Evolutionary conservation across 2,797 vertebrate genomes (phyloP).

Genomic region (Chaunax sp.): DNA sequence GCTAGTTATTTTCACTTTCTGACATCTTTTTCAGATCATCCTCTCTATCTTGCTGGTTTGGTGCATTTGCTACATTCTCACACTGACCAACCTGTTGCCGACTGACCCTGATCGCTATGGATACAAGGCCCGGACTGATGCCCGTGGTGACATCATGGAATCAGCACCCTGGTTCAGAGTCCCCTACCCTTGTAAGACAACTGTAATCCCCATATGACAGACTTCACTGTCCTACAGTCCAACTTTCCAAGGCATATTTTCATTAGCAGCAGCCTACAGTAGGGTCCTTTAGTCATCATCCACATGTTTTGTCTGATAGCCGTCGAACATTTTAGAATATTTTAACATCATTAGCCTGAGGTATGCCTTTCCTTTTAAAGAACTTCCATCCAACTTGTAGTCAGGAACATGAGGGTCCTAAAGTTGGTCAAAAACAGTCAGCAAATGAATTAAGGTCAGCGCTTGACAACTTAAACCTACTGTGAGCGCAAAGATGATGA

Average conservation of each 20-base stretch:
- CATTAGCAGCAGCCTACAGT: no score
- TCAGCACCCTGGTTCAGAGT: constrained; percentile 95
- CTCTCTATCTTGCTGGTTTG: constrained; percentile 93
- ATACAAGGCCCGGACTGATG: constrained; percentile 92
- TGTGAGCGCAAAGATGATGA: no score
- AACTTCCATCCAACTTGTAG: no score
- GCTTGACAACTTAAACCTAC: no score
- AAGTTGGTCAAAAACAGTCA: no score
- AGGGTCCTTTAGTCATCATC: no score
- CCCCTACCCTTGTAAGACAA: constrained; percentile 93
- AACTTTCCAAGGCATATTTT: neutral
- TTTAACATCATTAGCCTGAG: no score
- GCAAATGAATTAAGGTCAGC: no score
- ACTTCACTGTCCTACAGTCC: neutral
- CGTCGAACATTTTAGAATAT: no score
- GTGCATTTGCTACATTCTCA: constrained; percentile 93
- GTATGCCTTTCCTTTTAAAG: neutral
- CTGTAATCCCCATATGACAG: constrained; percentile 1
- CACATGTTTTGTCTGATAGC: no score
- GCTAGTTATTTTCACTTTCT: neutral
- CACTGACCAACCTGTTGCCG: constrained; percentile 86
- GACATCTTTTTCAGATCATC: constrained; percentile 82
- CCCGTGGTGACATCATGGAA: constrained; percentile 91
- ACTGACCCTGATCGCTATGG: constrained; percentile 84
- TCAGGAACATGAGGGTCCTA: no score